Evolutionary conservation across 2,888 invertebrate genomes (phyloP).

Genomic region (Caenorhabditis sinica): DNA sequence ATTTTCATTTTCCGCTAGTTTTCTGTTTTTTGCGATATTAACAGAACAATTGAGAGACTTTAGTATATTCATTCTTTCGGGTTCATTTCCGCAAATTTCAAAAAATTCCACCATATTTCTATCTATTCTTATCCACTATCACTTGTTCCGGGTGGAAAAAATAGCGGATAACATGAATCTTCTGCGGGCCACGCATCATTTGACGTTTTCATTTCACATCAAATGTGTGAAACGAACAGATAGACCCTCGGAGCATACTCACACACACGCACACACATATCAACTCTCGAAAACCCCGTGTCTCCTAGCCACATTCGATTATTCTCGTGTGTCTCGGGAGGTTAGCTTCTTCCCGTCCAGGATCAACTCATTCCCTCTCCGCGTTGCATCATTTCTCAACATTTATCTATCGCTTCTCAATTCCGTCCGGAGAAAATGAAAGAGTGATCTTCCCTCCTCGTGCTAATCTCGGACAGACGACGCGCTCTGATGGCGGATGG

Average conservation of each 20-base stretch:
- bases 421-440: slow-evolving; percentile 56
- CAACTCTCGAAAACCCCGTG: slow-evolving; percentile 29
- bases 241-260: slow-evolving; percentile 45
- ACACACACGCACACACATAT: slow-evolving; percentile 42
- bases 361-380: slow-evolving; percentile 29
- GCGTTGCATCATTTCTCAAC: slow-evolving; percentile 48
- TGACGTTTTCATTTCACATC: slow-evolving; percentile 32
- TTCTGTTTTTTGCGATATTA: no score
- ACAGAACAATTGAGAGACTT: no score
- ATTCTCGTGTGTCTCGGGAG: slow-evolving; percentile 51
- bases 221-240: slow-evolving; percentile 65
- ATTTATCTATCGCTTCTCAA: slow-evolving; percentile 56
- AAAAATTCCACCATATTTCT: no score
- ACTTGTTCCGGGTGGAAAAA: not conserved
- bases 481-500: slow-evolving; percentile 33
- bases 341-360: slow-evolving; percentile 41
- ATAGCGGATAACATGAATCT: not conserved
- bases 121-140: not conserved
- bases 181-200: slow-evolving; percentile 17
- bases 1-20: no score
- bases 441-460: slow-evolving; percentile 9
- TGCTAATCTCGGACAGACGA: slow-evolving; percentile 60
- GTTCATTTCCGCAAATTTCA: no score
- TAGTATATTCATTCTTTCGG: no score
- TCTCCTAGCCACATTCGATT: slow-evolving; percentile 54